Base-by-base conservation (phyloP, 2,797 vertebrate genomes). In the Synanceia verrucosa region DNA sequence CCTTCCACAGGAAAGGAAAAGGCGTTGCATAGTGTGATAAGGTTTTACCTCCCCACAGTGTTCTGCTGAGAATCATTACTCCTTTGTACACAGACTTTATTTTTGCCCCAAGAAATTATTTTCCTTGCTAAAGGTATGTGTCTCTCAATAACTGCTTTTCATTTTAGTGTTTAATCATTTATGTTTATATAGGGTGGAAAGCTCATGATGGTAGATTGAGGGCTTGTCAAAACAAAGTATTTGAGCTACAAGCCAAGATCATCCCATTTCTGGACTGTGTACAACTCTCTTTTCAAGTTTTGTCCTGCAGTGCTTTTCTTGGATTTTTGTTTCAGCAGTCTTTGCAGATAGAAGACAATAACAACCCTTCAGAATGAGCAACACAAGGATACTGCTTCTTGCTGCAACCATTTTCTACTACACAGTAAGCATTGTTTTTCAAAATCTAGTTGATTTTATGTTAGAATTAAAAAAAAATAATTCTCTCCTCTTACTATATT, bases 1-100 rank as follows among this genome's bases (percentile, higher is more conserved):
- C 83, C 85, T 86, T 87, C 51, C 64, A 29, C 81, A 86, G 88
- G 88, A 88, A 87, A 74, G 6, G 52, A 62, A 70, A 75, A 71
- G 65, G 60, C 65, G 48, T 74, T 84, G 56, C 50, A 37, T 2
- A 3, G 14, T 5, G 4, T 77, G 81, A 90, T 84, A 84, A 70
- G 43, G 23, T 48, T 31, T 11, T 23, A 29, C 57, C 70, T 57
- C 62, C 37, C 16, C 18, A 1, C 5, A 18, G 23, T 21, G 7
- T 29, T 48, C 28, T 23, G 21, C 14, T 58, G 13, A 47, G 14
- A 57, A 43, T 14, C n/a, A 60, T 70, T 51, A 23, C 60, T 73
- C 47, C 12, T 28, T 28, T 61, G 31, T 60, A 11, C 14, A n/a
- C 26, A 9, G 34, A 65, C 60, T 51, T 46, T 53, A 63, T 61